Evolutionary conservation across 2,888 invertebrate species (phyloP).

Genomic region (Matsumyia berberina): DNA sequence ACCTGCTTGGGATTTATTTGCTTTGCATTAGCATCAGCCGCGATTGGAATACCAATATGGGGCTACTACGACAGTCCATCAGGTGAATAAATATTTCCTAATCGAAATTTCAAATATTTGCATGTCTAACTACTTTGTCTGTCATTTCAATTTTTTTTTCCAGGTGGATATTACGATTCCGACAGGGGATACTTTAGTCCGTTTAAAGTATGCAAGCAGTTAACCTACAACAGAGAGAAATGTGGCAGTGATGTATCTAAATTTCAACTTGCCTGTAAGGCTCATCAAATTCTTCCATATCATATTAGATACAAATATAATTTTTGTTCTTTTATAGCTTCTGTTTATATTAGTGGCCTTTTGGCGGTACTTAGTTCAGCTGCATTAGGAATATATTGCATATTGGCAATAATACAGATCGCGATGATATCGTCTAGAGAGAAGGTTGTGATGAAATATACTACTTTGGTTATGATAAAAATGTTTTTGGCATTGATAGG

Average conservation of each 20-base stretch:
- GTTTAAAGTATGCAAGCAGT: slow-evolving; percentile 93
- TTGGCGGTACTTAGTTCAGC: slow-evolving; percentile 91
- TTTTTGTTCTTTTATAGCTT: slow-evolving; percentile 86
- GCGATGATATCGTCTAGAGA: slow-evolving; percentile 95
- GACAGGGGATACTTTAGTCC: slow-evolving; percentile 95
- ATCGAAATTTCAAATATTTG: slow-evolving; percentile 34
- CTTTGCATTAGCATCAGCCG: slow-evolving; percentile 92
- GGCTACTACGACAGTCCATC: slow-evolving; percentile 89
- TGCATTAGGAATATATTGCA: slow-evolving; percentile 90
- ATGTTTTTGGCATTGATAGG: slow-evolving; percentile 91
- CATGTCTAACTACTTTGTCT: neutral
- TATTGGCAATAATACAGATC: slow-evolving; percentile 92
- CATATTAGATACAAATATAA: neutral
- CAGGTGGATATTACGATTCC: slow-evolving; percentile 87
- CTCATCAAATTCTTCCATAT: neutral
- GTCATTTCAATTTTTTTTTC: neutral
- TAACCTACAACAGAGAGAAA: slow-evolving; percentile 92
- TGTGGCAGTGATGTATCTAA: slow-evolving; percentile 91
- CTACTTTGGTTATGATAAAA: slow-evolving; percentile 91
- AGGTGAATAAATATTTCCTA: slow-evolving; percentile 84
- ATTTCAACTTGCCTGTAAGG: slow-evolving; percentile 90
- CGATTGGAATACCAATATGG: slow-evolving; percentile 94
- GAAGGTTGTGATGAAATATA: slow-evolving; percentile 91
- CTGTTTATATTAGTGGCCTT: slow-evolving; percentile 92
- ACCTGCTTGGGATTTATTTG: slow-evolving; percentile 88